These are phyloP conservation scores for Melipona quadrifasciata DNA, from an alignment of 1,140 invertebrate species.

Conservation along the genomic window DNA sequence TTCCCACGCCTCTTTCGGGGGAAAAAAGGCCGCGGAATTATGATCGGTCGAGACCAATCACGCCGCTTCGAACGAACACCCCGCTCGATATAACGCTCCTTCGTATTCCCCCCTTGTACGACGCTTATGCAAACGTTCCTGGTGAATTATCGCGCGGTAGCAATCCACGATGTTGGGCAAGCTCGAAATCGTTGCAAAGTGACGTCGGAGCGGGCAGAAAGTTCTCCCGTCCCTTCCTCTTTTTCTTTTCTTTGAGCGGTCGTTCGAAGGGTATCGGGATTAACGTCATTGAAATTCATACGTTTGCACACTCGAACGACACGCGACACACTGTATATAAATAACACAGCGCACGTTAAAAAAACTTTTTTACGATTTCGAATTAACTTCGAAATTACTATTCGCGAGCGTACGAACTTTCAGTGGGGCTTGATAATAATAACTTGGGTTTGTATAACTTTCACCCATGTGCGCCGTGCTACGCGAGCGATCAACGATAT, in stretches of 20 bases:
- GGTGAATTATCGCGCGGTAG: slow-evolving; percentile 3
- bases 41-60: slow-evolving; percentile 32
- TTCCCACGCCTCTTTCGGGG: slow-evolving; percentile 17
- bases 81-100: slow-evolving; percentile 7
- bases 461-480: too few species aligned
- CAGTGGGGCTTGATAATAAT: neutral
- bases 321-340: too few species aligned
- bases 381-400: neutral
- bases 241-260: neutral
- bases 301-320: too few species aligned
- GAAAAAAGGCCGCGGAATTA: slow-evolving; percentile 20
- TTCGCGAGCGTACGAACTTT: neutral
- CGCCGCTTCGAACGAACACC: slow-evolving; percentile 19
- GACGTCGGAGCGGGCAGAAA: neutral
- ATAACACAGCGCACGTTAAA: too few species aligned
- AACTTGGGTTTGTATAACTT: neutral
- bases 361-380: neutral
- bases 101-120: neutral
- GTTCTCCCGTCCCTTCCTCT: neutral
- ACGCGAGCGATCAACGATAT: too few species aligned
- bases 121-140: slow-evolving; percentile 17
- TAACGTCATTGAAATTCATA: too few species aligned
- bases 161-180: slow-evolving; percentile 8
- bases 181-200: slow-evolving; percentile 20
- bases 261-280: neutral